Conservation (phyloP, 2,113 vertebrate species). For the Mionectes macconnelli region DNA sequence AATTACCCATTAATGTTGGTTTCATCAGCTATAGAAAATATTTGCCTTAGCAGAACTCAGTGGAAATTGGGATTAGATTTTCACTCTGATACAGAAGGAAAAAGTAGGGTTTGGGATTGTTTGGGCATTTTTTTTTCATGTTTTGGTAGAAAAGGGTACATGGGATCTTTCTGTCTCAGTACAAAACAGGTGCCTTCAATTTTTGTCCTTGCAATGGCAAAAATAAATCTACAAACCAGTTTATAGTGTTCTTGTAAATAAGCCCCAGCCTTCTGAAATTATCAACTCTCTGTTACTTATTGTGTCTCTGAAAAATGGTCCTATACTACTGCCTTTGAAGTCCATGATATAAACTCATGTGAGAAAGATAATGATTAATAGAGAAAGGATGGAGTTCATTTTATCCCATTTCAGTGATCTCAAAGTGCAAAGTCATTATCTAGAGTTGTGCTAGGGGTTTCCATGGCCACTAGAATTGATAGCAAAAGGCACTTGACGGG, state of each 20-base stretch:
- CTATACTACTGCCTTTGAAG: background rate
- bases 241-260: background rate
- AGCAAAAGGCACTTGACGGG: background rate
- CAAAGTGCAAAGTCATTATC: background rate
- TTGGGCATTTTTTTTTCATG: background rate
- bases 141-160: rapidly evolving
- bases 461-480: background rate
- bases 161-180: background rate
- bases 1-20: background rate
- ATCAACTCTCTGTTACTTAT: background rate
- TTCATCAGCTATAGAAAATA: background rate
- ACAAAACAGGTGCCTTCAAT: background rate
- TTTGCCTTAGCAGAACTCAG: background rate
- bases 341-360: background rate
- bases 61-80: background rate
- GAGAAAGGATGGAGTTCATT: background rate
- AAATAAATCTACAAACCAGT: background rate
- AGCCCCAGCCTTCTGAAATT: background rate
- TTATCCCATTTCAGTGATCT: background rate
- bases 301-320: background rate
- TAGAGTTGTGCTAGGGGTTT: background rate
- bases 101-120: rapidly evolving
- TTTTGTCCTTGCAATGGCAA: background rate
- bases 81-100: background rate
- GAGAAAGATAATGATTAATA: background rate